Evolutionary conservation across 1,140 invertebrate genomes (phyloP), one percentile per base, ranked within the genome.

Genomic region (Hylyphantes graminicola): DNA sequence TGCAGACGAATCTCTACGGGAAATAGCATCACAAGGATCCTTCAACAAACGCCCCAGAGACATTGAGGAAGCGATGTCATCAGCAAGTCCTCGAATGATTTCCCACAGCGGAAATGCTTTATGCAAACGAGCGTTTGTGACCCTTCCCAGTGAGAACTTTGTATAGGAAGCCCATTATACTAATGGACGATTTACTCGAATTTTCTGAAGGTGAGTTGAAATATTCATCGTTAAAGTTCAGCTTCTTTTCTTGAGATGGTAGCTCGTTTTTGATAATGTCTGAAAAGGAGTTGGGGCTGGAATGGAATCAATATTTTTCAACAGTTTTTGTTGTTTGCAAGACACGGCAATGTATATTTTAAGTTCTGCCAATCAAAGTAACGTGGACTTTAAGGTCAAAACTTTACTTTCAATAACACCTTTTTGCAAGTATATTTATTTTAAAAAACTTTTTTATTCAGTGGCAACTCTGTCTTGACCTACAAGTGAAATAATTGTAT

Each of bases 61-160:
- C 68, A 54, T 35, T 35, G 35, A 12, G n/a, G 68, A 70, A 54
- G 68, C 8, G 15, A 70, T 70, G 68, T 70, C 68, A 70, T 70
- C 68, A 70, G 68, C 68, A 70, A 70, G 68, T 53, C 9, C 54
- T 54, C 51, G 51, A 11, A 17, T 70, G 68, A 70, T 70, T 70
- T 70, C 68, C 68, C 68, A 70, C 15, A 70, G 53, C 68, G 68
- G 68, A 70, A 70, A 51, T 70, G 50, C 68, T 70, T 70, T 53
- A 70, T 70, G 68, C 68, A 70, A 70, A 70, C 68, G 51, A 70
- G 68, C 68, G 21, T 15, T 11, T n/a, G 17, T 12, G 15, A 48
- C 2, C 12, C 50, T 15, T 15, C 54, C 8, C 50, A 54, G 10
- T 19, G 50, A 5, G 68, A 6, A 48, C n/a, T 17, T 51, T 51